Conservation (phyloP, 2,888 invertebrate species). For the Campaea margaritaria region DNA sequence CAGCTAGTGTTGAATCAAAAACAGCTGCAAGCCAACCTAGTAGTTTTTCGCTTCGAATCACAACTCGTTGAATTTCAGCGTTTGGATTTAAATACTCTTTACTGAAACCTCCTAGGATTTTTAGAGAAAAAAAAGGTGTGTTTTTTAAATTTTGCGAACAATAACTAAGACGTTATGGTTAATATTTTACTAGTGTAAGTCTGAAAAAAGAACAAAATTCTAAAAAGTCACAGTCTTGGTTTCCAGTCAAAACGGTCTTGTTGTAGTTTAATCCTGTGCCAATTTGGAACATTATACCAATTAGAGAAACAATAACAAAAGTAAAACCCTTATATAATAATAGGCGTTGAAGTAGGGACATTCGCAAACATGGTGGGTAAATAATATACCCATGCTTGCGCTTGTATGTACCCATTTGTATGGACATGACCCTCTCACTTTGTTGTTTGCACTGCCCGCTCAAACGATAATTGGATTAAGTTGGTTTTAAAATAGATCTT, state of each 20-base stretch:
- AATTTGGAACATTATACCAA: background rate
- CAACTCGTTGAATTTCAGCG: background rate
- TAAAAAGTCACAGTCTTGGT: too few relatives aligned
- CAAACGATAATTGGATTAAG: constrained; percentile 47
- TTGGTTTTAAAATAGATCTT: constrained; percentile 32
- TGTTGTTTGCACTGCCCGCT: constrained; percentile 27
- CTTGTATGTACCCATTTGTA: constrained; percentile 5
- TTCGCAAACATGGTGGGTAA: constrained; percentile 11
- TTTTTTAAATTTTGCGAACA: too few relatives aligned
- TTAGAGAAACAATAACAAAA: constrained; percentile 2
- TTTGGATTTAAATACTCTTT: background rate
- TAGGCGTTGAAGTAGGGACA: constrained; percentile 23
- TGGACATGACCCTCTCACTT: constrained; percentile 26
- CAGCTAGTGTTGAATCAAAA: background rate
- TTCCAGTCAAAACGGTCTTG: too few relatives aligned
- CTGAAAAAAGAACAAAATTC: too few relatives aligned
- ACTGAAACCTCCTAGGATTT: too few relatives aligned
- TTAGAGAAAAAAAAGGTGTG: too few relatives aligned
- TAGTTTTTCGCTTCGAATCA: background rate
- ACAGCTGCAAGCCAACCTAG: background rate
- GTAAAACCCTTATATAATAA: constrained; percentile 16
- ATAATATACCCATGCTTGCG: constrained; percentile 7
- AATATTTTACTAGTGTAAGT: too few relatives aligned
- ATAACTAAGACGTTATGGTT: too few relatives aligned
- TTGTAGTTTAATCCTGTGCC: constrained; percentile 5